Percentiles rank a stretch among this genome's conserved stretches.
phyloP scores from a whole-genome alignment of 2,888 invertebrate species.

The Serrognathus titanus region DNA sequence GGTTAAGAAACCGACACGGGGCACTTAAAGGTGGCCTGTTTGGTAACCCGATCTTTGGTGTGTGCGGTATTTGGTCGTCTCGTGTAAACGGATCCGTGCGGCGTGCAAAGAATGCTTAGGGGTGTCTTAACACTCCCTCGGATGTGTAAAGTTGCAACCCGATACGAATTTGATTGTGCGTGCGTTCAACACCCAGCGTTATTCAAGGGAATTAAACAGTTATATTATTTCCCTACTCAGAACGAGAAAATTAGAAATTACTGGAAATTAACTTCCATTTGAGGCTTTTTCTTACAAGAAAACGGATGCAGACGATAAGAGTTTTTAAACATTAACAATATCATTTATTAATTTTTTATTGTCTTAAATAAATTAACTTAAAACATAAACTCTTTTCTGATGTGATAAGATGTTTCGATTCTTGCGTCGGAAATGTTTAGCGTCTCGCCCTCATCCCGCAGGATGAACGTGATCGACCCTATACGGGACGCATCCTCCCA shows the following conservation, averaged over 20 bases:
- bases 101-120: constrained; percentile 28
- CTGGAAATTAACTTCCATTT: no score
- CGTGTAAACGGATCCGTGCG: constrained; percentile 22
- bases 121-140: constrained; percentile 25
- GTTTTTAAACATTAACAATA: not conserved
- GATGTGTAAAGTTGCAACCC: constrained; percentile 29
- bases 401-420: not conserved
- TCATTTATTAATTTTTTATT: not conserved
- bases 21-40: constrained; percentile 13
- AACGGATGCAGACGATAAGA: no score
- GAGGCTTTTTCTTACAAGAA: no score
- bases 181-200: not conserved
- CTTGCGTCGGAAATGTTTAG: not conserved
- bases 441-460: constrained; percentile 4
- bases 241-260: no score
- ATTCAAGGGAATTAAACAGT: not conserved
- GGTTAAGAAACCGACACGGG: constrained; percentile 9
- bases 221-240: not conserved
- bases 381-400: not conserved
- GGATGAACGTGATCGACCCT: constrained; percentile 14
- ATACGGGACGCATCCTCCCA: constrained; percentile 18
- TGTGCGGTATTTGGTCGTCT: constrained; percentile 10
- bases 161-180: constrained; percentile 12
- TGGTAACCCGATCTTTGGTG: constrained; percentile 15
- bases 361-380: not conserved